Percentiles rank a stretch among this genome's conserved stretches.
phyloP scores from a whole-genome alignment of 2,888 invertebrate species.

The Aquatica leii region DNA sequence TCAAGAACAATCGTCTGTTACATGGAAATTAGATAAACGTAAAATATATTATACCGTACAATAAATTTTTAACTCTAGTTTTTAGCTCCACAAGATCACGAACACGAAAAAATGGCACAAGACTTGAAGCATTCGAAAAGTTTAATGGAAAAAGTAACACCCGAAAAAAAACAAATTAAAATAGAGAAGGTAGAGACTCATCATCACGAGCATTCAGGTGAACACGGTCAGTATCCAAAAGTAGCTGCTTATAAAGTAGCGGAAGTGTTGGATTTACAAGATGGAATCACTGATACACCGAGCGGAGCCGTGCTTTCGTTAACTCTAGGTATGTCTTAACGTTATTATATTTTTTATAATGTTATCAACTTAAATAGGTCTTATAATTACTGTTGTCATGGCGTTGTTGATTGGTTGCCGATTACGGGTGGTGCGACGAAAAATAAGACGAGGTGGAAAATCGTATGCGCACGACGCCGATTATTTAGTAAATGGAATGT shows the following conservation, averaged over 20 bases:
- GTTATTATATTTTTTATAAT: slow-evolving; percentile 31
- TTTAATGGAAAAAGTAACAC: slow-evolving; percentile 28
- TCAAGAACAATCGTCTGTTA: not conserved
- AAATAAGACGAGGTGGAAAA: slow-evolving; percentile 80
- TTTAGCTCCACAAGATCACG: slow-evolving; percentile 52
- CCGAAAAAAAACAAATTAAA: slow-evolving; percentile 24
- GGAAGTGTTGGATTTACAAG: slow-evolving; percentile 57
- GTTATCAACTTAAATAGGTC: slow-evolving; percentile 62
- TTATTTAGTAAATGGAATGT: slow-evolving; percentile 98
- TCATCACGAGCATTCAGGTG: slow-evolving; percentile 12
- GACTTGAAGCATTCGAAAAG: slow-evolving; percentile 57
- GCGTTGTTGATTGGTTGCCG: slow-evolving; percentile 84
- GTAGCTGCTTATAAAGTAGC: slow-evolving; percentile 51
- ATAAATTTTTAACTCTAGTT: too few species aligned
- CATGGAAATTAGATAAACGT: slow-evolving; percentile 29
- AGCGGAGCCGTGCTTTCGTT: slow-evolving; percentile 83
- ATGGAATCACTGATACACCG: slow-evolving; percentile 74
- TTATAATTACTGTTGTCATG: slow-evolving; percentile 82
- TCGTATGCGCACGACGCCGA: slow-evolving; percentile 93
- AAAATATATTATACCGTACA: slow-evolving; percentile 4
- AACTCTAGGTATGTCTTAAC: slow-evolving; percentile 70
- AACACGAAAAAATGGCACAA: slow-evolving; percentile 57
- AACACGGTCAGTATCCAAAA: slow-evolving; percentile 44
- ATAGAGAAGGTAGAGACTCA: slow-evolving; percentile 34
- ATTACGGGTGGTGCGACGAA: slow-evolving; percentile 77